Conservation (phyloP, 2,113 vertebrate genomes). For the Sander vitreus region DNA sequence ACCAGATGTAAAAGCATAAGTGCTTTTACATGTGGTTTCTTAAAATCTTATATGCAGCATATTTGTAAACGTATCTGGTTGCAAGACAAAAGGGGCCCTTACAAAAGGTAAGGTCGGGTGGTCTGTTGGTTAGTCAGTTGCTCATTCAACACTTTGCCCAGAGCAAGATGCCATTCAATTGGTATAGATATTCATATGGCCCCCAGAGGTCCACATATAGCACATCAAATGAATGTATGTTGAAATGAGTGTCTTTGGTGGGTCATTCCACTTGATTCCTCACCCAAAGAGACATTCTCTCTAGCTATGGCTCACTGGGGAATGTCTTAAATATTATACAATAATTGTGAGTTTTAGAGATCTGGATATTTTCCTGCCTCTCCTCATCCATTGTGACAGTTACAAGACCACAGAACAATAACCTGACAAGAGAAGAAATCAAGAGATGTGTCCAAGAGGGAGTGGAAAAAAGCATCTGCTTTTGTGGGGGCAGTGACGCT, state of each 20-base stretch:
- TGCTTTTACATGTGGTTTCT: not conserved
- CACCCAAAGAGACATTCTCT: constrained; percentile 8
- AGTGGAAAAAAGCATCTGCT: not conserved
- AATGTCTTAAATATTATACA: not conserved
- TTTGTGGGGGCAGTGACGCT: not conserved
- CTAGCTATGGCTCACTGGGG: not conserved
- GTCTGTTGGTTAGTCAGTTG: not conserved
- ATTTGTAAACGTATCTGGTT: not conserved
- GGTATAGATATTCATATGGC: not conserved
- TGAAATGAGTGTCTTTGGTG: not conserved
- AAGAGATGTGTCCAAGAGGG: not conserved
- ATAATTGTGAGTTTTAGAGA: constrained; percentile 23
- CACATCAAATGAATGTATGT: not conserved
- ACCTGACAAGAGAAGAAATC: constrained; percentile 13
- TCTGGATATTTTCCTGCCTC: constrained; percentile 21
- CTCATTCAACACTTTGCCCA: not conserved
- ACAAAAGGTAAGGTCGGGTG: not conserved
- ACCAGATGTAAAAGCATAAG: too few relatives aligned
- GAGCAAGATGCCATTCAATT: not conserved
- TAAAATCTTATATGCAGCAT: not conserved
- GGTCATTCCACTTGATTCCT: constrained; percentile 15
- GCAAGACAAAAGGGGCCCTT: not conserved
- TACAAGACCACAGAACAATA: constrained; percentile 33
- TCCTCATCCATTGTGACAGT: constrained; percentile 6
- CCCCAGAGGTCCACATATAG: not conserved